Base-by-base conservation (phyloP, 1,140 invertebrate genomes). In the Cyrtorhinus lividipennis region DNA sequence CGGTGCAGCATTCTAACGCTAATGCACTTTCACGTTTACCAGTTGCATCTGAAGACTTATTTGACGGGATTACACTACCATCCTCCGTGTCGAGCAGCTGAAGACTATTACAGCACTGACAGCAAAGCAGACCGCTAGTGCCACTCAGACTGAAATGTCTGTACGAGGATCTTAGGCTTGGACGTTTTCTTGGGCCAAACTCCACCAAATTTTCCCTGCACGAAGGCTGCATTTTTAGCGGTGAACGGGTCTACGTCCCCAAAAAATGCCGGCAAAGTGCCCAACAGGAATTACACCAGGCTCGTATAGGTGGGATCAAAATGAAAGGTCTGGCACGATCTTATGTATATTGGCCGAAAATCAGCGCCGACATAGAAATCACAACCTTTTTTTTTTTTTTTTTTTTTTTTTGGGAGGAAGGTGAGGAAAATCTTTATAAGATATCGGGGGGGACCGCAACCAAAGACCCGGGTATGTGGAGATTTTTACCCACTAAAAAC, bases 261-360 rank as follows among this genome's bases (percentile, higher is more conserved):
- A n/a, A 18, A 22, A 59, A 59, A 18, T 59, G 15, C 24, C 2
- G 57, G 18, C 8, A 13, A 2, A 24, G 8, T 2, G 15, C 25
- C 15, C 57, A 5, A 10, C 18, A 59, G 24, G 57, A 59, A 59
- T 24, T 59, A 12, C 78, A 80, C 26, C 69, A 74, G 67, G 73
- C 71, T 2, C 79, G 82, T 67, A 71, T 73, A 2, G 78, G 79
- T 2, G 74, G 80, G 8, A 73, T 73, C 0, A 71, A 69, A 0
- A 82, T 81, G 78, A 83, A 83, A 69, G 44, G 25, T 12, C 44
- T 66, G 8, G 65, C 65, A 2, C n/a, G 65, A 59, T 68, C 62
- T 1, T 73, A 73, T 60, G 66, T 75, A 1, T 79, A 71, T 70
- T 80, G 76, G 77, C 72, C 61, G 59, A 48, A 46, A 13, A 66